Conservation (phyloP, 2,888 invertebrate species). For the Hanleya hanleyi region DNA sequence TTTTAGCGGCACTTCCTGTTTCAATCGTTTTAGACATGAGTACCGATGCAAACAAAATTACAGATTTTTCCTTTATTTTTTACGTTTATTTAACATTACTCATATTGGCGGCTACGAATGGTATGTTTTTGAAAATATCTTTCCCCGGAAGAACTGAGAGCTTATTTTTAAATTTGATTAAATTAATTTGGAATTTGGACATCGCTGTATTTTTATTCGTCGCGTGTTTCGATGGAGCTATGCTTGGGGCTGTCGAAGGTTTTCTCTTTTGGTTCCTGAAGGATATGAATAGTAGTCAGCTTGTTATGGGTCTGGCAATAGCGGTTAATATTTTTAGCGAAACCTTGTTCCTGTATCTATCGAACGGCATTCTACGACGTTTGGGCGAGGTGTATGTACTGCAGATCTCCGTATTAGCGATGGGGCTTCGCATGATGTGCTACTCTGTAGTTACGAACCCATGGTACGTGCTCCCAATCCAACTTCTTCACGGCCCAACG, state of each 20-base stretch:
- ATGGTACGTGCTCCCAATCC: slow-evolving; percentile 89
- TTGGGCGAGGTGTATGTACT: slow-evolving; percentile 85
- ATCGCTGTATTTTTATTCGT: not conserved
- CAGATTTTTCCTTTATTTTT: slow-evolving; percentile 3
- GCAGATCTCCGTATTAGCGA: slow-evolving; percentile 85
- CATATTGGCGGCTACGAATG: not conserved
- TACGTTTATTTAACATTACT: not conserved
- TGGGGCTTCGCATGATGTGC: slow-evolving; percentile 85
- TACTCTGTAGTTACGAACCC: slow-evolving; percentile 86
- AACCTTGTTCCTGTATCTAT: slow-evolving; percentile 79
- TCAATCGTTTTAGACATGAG: slow-evolving; percentile 14
- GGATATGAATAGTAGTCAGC: slow-evolving; percentile 63
- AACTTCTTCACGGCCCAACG: slow-evolving; percentile 89
- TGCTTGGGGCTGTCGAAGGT: not conserved
- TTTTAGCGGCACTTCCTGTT: slow-evolving; percentile 12
- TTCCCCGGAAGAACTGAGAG: not conserved
- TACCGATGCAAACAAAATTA: not conserved
- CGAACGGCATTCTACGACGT: slow-evolving; percentile 85
- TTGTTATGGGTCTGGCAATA: slow-evolving; percentile 40
- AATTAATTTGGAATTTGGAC: not conserved
- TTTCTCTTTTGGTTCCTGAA: slow-evolving; percentile 2
- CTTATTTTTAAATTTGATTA: not conserved
- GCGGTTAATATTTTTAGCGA: slow-evolving; percentile 38
- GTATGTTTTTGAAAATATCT: not conserved
- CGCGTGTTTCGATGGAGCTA: not conserved